Evolutionary conservation across 2,888 invertebrate genomes (phyloP).

Genomic region (Litoditis marina): DNA sequence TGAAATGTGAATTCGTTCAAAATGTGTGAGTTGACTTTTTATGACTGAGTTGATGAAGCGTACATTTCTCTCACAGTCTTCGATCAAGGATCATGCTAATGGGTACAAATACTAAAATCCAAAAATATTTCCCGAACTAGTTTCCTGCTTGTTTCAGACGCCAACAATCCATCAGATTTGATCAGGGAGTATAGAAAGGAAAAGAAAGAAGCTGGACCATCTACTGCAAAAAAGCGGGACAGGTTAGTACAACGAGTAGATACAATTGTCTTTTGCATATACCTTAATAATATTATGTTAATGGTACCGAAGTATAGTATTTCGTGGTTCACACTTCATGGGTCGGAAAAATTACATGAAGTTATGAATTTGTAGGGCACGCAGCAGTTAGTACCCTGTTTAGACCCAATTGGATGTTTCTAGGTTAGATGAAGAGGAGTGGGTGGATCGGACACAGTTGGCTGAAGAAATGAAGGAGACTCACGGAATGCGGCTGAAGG

Average conservation of each 20-base stretch:
- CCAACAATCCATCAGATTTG: conserved; percentile 59
- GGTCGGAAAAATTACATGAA: too few relatives aligned
- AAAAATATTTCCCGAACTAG: neutral
- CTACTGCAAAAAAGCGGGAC: conserved; percentile 12
- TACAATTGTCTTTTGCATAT: too few relatives aligned
- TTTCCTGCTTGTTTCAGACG: conserved; percentile 40
- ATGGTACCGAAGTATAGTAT: too few relatives aligned
- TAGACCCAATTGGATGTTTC: too few relatives aligned
- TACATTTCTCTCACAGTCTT: neutral
- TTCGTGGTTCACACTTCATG: neutral
- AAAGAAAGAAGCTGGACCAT: conserved; percentile 14
- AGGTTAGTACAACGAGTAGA: too few relatives aligned
- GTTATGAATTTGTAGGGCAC: too few relatives aligned
- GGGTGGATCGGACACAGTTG: conserved; percentile 47
- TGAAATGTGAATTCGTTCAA: too few relatives aligned
- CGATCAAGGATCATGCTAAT: too few relatives aligned
- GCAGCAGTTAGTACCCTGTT: too few relatives aligned
- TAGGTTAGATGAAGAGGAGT: conserved; percentile 36
- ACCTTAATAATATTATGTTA: too few relatives aligned
- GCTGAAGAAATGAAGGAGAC: conserved; percentile 58
- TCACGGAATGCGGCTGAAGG: conserved; percentile 53
- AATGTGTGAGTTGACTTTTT: too few relatives aligned
- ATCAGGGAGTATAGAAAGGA: conserved; percentile 45
- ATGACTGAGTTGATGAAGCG: too few relatives aligned
- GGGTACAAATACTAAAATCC: neutral